Evolutionary conservation across 2,113 vertebrate species (phyloP), one percentile per base, ranked within the genome.

Genomic region (Oreochromis niloticus): DNA sequence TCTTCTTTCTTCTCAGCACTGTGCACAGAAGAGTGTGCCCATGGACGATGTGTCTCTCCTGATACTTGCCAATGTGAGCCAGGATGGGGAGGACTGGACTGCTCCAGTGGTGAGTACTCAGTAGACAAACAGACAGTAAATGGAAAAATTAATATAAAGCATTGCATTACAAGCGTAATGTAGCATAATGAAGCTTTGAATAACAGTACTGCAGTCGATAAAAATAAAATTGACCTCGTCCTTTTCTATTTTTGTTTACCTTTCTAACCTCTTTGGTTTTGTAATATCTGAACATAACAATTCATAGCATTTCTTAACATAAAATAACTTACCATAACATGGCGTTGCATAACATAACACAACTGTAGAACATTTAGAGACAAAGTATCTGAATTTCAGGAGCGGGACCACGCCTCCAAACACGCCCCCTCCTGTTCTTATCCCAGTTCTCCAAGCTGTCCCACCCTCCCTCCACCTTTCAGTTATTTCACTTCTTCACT

Each of bases 61-160:
- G 98, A 99, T 46, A 98, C 97, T 19, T 99, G 98, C 92, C 98
- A 97, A 81, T 99, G 98, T 78, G 98, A 99, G 61, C 98, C 98
- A 0, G 98, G 98, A 82, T 98, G 98, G 98, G 98, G 98, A 89
- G 98, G 98, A 2, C 96, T 96, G 2, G 98, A 98, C 91, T 99
- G 98, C 93, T 98, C 98, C 39, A 98, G 98, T 8, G 98, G 98
- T 98, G 94, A 98, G 97, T 97, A 2, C 57, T 14, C 11, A 46
- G 27, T 4, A 32, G 43, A 75, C 41, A 73, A 43, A 48, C 13
- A 75, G 68, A 30, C 43, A 11, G 14, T 75, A 17, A 30, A 78
- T 78, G 27, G 16, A 78, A 50, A 32, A 4, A n/a, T 7, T 30
- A 30, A 16, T 30, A 75, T 1, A 30, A 30, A 17, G 13, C 41